These are phyloP conservation scores for Spermophilus dauricus DNA, from an alignment of 2,113 vertebrate species.

Conservation along the genomic window DNA sequence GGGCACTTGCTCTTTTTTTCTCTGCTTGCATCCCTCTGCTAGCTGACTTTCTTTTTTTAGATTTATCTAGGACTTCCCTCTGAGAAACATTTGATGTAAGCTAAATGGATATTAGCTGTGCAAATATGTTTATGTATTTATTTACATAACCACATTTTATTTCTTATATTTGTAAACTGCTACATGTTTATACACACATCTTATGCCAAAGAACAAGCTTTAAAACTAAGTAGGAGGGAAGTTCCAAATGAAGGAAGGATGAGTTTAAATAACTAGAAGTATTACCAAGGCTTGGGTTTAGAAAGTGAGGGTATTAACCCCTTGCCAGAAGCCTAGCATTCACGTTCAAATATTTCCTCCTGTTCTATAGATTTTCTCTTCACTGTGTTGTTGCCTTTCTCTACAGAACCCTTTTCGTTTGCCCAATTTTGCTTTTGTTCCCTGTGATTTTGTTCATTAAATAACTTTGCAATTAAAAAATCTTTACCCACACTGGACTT, in stretches of 20 bases:
- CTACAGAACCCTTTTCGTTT: fast-evolving
- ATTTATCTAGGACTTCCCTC: background rate
- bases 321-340: background rate
- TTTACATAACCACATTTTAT: background rate
- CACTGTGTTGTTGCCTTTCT: background rate
- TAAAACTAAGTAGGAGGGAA: background rate
- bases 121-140: background rate
- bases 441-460: background rate
- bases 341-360: background rate
- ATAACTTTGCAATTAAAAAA: background rate
- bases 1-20: background rate
- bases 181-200: background rate
- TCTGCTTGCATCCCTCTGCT: background rate
- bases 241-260: background rate
- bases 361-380: too few species aligned
- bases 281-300: background rate
- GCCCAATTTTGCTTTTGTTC: background rate
- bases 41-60: background rate
- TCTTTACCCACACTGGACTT: background rate
- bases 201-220: background rate
- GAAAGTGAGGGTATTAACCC: fast-evolving
- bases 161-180: background rate
- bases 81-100: background rate
- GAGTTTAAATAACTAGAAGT: background rate
- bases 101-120: background rate